A percentile compares a stretch with the other conserved stretches of the same genome.
Evolutionary conservation across 2,113 vertebrate species (phyloP).

Genomic region (Sula dactylatra): DNA sequence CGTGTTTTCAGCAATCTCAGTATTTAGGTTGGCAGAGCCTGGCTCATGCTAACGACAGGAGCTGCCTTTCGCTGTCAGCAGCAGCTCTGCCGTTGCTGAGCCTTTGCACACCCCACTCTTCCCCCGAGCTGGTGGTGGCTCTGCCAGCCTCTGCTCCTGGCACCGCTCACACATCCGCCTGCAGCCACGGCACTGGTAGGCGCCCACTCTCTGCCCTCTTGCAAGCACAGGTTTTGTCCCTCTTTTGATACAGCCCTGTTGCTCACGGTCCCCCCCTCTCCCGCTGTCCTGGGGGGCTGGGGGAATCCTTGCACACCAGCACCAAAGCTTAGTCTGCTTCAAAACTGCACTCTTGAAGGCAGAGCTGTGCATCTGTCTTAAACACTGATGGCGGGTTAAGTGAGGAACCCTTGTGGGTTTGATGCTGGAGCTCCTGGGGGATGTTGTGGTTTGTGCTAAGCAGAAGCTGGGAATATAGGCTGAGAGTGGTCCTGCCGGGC

Average conservation of each 20-base stretch:
- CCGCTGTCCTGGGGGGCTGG: not conserved
- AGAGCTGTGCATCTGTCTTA: not conserved
- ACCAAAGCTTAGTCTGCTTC: not conserved
- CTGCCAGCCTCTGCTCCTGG: not conserved
- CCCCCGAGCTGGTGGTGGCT: fast-evolving
- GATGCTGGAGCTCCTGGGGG: not conserved
- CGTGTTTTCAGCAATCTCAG: conserved; percentile 16
- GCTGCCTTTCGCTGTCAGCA: conserved; percentile 42
- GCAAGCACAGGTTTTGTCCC: not conserved
- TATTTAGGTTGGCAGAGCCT: conserved; percentile 56
- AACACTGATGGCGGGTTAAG: fast-evolving
- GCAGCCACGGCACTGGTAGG: fast-evolving
- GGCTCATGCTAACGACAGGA: conserved; percentile 4
- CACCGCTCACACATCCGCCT: fast-evolving
- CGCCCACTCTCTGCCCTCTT: not conserved
- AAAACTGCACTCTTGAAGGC: not conserved
- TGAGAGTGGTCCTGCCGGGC: not conserved
- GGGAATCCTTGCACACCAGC: not conserved
- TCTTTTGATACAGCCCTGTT: not conserved
- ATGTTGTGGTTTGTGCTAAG: not conserved
- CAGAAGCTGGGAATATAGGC: not conserved
- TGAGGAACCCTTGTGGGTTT: not conserved
- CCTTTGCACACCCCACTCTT: not conserved
- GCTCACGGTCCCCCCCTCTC: not conserved
- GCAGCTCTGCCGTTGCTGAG: not conserved